Evolutionary conservation across 1,140 invertebrate genomes (phyloP), one percentile per base, ranked within the genome.

Genomic region (Drosophila pandora): DNA sequence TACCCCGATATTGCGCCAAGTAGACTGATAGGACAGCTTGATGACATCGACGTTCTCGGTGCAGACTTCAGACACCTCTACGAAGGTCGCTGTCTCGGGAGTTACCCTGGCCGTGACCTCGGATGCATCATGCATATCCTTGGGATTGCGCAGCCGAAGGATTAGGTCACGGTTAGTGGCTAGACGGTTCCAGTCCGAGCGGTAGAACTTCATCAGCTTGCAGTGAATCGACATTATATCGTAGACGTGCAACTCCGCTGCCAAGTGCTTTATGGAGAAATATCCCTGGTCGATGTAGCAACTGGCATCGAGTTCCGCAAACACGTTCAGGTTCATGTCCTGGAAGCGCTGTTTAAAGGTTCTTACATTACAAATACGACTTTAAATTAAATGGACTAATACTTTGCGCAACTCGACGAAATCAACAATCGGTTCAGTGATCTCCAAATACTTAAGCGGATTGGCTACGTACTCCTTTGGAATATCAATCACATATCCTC

Each of bases 281-380:
- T 91, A 91, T 23, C 90, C 90, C 41, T 90, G 85, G 8, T 91
- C 73, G 39, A 91, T 85, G 50, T 91, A 91, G 48, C 55, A 91
- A 10, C 56, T 50, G 8, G 90, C 90, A 71, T 91, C 90, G 21
- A 64, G 55, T 50, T 90, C 65, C 5, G 90, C 64, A 74, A 91
- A 91, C 43, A 91, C 83, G 58, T 91, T 91, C 10, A 91, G 41
- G 45, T 89, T 90, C 17, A 28, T 49, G 23, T 88, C 79, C 41
- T 53, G 70, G n/a, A 90, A 79, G 12, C 62, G 74, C 88, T 90
- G 17, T 23, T 4, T 2, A 3, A 12, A 13, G 28, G 7, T 7
- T 8, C 0, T 10, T 1, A 34, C 3, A 52, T 50, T 1, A 2
- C 8, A 45, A 43, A 43, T 5, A 43, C 5, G 1, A 28, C 25